Percentiles rank a stretch among this genome's conserved stretches.
Conservation (phyloP, 2,797 vertebrate species). For the Odontamblyopus lacepedii region DNA sequence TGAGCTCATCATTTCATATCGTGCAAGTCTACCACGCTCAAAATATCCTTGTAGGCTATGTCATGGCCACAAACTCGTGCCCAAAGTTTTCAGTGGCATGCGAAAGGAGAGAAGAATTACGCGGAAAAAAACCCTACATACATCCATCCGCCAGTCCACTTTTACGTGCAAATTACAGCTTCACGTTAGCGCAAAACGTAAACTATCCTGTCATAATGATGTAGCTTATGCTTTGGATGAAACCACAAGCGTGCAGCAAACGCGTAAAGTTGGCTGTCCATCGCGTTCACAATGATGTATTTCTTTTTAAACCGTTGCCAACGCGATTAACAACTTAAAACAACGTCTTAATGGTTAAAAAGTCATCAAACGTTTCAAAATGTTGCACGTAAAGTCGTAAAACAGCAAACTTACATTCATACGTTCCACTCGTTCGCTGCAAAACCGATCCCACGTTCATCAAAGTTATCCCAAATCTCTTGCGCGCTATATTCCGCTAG, state of each 20-base stretch:
- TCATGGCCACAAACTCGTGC: neutral
- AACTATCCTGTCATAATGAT: neutral
- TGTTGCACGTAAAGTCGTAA: neutral
- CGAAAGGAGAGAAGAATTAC: neutral
- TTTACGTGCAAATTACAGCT: neutral
- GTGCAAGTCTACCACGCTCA: too few relatives aligned
- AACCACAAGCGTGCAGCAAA: neutral
- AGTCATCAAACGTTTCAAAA: neutral
- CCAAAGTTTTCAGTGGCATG: neutral
- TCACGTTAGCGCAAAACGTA: neutral
- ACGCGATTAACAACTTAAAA: too few relatives aligned
- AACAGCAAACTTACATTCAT: constrained; percentile 76
- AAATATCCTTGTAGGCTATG: neutral
- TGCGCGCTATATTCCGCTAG: constrained; percentile 17
- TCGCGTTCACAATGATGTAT: too few relatives aligned
- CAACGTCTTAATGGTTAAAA: neutral
- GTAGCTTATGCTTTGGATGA: neutral
- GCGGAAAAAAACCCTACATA: neutral
- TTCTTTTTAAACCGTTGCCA: too few relatives aligned
- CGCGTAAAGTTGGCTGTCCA: neutral
- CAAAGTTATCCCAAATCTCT: constrained; percentile 23
- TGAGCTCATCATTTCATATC: too few relatives aligned
- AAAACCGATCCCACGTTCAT: constrained; percentile 21
- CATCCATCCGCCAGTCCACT: neutral
- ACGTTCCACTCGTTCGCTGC: constrained; percentile 53